Evolutionary conservation across 2,888 invertebrate genomes (phyloP).

Genomic region (Koerneria pararmatus): DNA sequence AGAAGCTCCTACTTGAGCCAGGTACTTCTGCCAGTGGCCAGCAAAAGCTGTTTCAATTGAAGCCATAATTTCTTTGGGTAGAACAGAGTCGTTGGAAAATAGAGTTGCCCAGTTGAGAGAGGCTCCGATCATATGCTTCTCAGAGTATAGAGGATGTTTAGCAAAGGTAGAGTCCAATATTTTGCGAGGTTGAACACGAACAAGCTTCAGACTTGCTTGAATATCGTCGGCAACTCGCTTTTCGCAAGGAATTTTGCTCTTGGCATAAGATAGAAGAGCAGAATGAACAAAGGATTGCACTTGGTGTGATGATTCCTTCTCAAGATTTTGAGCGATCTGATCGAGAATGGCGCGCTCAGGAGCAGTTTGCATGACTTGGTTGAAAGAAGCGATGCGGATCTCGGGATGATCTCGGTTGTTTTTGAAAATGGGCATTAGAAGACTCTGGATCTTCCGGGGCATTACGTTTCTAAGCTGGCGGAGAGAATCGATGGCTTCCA

Average conservation of each 20-base stretch:
- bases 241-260: conserved; percentile 43
- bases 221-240: conserved; percentile 21
- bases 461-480: conserved; percentile 34
- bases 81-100: conserved; percentile 39
- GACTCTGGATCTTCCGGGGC: conserved; percentile 44
- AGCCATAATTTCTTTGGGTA: conserved; percentile 31
- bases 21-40: conserved; percentile 41
- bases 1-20: conserved; percentile 35
- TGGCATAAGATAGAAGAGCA: conserved; percentile 37
- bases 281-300: conserved; percentile 47
- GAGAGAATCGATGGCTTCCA: conserved; percentile 52
- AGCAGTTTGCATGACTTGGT: conserved; percentile 41
- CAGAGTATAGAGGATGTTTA: conserved; percentile 38
- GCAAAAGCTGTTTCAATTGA: conserved; percentile 33
- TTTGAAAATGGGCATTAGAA: conserved; percentile 52
- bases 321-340: conserved; percentile 39
- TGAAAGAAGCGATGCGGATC: conserved; percentile 47
- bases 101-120: conserved; percentile 39
- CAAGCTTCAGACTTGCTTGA: conserved; percentile 23
- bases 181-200: conserved; percentile 29
- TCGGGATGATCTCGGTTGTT: conserved; percentile 42
- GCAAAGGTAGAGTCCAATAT: conserved; percentile 27
- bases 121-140: conserved; percentile 30
- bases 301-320: conserved; percentile 42
- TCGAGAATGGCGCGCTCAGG: conserved; percentile 44